Conservation (phyloP, 1,140 invertebrate genomes). For the Drosophila littoralis region DNA sequence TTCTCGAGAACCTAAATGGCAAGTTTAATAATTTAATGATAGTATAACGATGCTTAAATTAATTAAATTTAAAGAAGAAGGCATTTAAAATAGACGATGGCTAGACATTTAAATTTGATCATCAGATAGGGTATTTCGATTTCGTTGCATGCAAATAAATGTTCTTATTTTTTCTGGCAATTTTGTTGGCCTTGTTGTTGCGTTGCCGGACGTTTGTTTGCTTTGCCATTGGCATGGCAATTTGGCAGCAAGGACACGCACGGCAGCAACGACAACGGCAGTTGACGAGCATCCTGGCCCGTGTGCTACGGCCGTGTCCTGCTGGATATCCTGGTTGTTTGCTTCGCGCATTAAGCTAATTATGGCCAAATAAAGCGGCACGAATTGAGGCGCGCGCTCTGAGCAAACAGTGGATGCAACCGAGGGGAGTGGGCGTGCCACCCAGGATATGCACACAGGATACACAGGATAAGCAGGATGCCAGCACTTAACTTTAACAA, state of each 20-base stretch:
- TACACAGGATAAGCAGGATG: slow-evolving; percentile 38
- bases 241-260: slow-evolving; percentile 68
- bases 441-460: no score
- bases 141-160: not conserved
- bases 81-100: no score
- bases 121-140: slow-evolving; percentile 4
- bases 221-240: slow-evolving; percentile 57
- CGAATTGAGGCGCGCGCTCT: slow-evolving; percentile 68
- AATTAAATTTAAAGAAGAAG: not conserved
- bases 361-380: slow-evolving; percentile 78
- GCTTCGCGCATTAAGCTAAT: slow-evolving; percentile 80
- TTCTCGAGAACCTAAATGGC: no score
- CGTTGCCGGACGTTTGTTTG: slow-evolving; percentile 60
- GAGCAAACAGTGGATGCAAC: slow-evolving; percentile 47
- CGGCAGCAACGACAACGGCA: slow-evolving; percentile 22
- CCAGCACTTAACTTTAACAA: slow-evolving; percentile 70
- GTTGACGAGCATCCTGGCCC: slow-evolving; percentile 13
- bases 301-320: slow-evolving; percentile 9
- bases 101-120: not conserved
- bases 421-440: not conserved
- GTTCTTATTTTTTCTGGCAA: slow-evolving; percentile 47
- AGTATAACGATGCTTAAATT: not conserved
- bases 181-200: slow-evolving; percentile 39
- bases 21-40: no score
- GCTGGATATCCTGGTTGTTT: slow-evolving; percentile 62